phyloP scores from a whole-genome alignment of 2,888 invertebrate species.

The Papilio demoleus region DNA sequence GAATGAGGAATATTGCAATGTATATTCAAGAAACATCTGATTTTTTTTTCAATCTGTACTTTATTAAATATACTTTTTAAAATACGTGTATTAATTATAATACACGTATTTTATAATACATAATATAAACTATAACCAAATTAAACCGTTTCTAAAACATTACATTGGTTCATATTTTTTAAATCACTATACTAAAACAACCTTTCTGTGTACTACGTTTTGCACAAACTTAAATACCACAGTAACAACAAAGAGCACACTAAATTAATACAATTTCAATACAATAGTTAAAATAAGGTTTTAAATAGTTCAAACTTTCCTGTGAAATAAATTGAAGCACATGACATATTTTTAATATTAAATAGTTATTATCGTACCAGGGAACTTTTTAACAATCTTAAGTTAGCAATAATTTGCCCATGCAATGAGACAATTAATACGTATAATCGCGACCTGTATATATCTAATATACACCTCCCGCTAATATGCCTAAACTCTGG shows the following conservation, averaged over 20 bases:
- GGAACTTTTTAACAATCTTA: conserved; percentile 4
- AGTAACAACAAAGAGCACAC: neutral
- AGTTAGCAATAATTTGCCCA: neutral
- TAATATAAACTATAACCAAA: neutral
- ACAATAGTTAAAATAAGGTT: neutral
- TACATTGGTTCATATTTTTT: neutral
- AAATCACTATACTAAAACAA: neutral
- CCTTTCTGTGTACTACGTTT: neutral
- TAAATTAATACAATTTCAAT: neutral
- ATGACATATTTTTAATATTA: conserved; percentile 8
- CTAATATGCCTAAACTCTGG: too few species aligned
- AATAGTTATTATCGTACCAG: neutral
- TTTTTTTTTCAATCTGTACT: neutral
- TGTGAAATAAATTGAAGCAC: conserved; percentile 1
- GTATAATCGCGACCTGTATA: neutral
- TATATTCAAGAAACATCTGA: neutral
- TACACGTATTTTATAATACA: too few species aligned
- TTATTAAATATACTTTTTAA: neutral
- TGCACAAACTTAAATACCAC: neutral
- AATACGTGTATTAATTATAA: too few species aligned
- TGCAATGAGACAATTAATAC: neutral
- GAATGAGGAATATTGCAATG: neutral
- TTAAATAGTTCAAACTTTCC: neutral
- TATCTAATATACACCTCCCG: too few species aligned
- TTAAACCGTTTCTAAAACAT: neutral